Evolutionary conservation across 1,140 invertebrate species (phyloP), one percentile per base, ranked within the genome.

Genomic region (Megathymus violae): DNA sequence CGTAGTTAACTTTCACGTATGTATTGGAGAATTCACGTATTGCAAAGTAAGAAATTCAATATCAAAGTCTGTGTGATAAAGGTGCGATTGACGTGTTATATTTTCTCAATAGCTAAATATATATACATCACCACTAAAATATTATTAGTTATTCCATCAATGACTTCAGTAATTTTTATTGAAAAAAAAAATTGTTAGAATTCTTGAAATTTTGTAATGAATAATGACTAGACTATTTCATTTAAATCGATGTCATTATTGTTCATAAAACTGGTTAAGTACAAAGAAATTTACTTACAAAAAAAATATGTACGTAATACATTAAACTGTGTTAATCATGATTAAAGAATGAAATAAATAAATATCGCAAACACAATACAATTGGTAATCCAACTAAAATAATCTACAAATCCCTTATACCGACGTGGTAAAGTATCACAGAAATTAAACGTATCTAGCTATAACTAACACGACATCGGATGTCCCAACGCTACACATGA

Each of bases 351-450:
- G n/a, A 51, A 10, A 69, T 62, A 64, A 59, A 64, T 62, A 62
- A 58, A 50, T 46, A 51, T 59, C 58, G 56, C 58, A 64, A 65
- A 70, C 31, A 48, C 44, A 54, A 61, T 56, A 58, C 41, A 67
- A 71, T 66, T 62, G 62, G 65, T 71, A 67, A 59, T 67, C 65
- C 51, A 67, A 71, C 65, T 71, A 71, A 77, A 82, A 69, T 74
- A 74, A 80, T 72, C 80, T 73, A 84, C 76, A 74, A 76, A 83
- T 82, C 73, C 72, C 80, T 87, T 87, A 87, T 89, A 87, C 80
- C 82, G 74, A 80, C 85, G 66, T 78, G 88, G 85, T 85, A 89
- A 89, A 89, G 85, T 90, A 90, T 90, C 88, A 90, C 88, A 90
- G 88, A 90, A 90, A 88, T 86, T 85, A 90, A 90, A 79, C 76